These are phyloP conservation scores for Octopus bimaculoides DNA, from an alignment of 1,140 invertebrate genomes.

Conservation along the genomic window DNA sequence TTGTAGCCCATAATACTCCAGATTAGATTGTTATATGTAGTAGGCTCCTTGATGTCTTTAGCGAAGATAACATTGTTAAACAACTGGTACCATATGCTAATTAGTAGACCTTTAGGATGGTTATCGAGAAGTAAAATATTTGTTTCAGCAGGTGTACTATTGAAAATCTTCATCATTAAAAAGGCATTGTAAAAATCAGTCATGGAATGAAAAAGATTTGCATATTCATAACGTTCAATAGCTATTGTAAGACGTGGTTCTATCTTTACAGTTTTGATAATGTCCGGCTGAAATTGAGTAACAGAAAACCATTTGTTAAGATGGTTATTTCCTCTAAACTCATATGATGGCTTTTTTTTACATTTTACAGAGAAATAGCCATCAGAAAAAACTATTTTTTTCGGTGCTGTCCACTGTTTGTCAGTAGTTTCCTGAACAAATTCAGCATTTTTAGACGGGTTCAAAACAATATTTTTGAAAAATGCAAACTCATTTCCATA, in stretches of 20 bases:
- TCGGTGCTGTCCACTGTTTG: not conserved
- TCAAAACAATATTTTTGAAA: conserved; percentile 26
- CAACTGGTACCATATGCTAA: conserved; percentile 24
- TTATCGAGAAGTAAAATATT: conserved; percentile 32
- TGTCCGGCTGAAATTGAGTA: not conserved
- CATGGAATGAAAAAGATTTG: conserved; percentile 46
- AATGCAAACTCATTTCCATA: conserved; percentile 30
- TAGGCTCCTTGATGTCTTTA: conserved; percentile 6
- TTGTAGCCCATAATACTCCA: conserved; percentile 35
- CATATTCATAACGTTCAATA: conserved; percentile 41
- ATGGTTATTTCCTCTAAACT: conserved; percentile 13
- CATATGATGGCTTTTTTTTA: not conserved
- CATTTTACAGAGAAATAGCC: not conserved
- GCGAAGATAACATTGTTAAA: conserved; percentile 20
- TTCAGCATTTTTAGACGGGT: conserved; percentile 17
- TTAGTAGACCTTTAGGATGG: conserved; percentile 28
- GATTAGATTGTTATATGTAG: conserved; percentile 21
- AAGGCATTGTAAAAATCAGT: conserved; percentile 47
- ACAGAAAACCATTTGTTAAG: conserved; percentile 14
- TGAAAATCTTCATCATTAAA: conserved; percentile 36
- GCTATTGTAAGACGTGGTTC: conserved; percentile 24
- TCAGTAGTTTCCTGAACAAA: not conserved
- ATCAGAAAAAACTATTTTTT: not conserved
- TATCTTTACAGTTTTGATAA: not conserved
- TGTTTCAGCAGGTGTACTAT: conserved; percentile 23